Evolutionary conservation across 2,888 invertebrate genomes (phyloP), one percentile per base, ranked within the genome.

Genomic region (Ceratothoa steindachneri): DNA sequence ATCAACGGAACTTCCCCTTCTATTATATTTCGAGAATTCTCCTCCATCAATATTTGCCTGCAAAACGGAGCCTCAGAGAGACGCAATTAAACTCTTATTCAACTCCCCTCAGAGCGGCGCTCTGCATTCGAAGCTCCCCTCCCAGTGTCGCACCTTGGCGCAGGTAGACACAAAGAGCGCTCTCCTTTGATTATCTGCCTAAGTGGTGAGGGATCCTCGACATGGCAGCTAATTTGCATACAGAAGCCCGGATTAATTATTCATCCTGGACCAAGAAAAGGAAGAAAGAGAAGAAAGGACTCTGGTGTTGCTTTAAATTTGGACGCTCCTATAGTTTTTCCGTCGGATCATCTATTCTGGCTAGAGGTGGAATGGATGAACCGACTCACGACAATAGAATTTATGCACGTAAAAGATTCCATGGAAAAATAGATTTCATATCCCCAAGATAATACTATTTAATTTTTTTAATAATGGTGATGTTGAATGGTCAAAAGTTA

Each of bases 121-220:
- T 60, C 60, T 60, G 60, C 60, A 60, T 60, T 24, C 24, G 19
- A n/a, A 24, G 1, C 24, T 60, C 60, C 60, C 60, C 60, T 60
- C 9, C 24, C 60, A 22, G 24, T 60, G 60, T 60, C 60, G 60
- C 60, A 60, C 60, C 60, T 60, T 60, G 24, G 60, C 60, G 2
- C 60, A 60, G 60, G 60, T 60, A 60, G 60, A 60, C 60, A 60
- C 60, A 60, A 60, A 60, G 60, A 60, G 60, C 24, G n/a, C 60
- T 24, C 60, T 60, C 60, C 24, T 60, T 60, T 60, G 60, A 60
- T 60, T 60, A 60, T 60, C 3, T 60, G 60, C 60, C 60, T 60
- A 60, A 60, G 60, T 60, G 60, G 60, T 60, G 60, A 60, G 60
- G 60, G 60, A 60, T 60, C 60, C 24, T 24, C n/a, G 60, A 24